A percentile compares a stretch with the other conserved stretches of the same genome.
phyloP scores from a whole-genome alignment of 2,888 invertebrate genomes.

The Ernsta delagoae region DNA sequence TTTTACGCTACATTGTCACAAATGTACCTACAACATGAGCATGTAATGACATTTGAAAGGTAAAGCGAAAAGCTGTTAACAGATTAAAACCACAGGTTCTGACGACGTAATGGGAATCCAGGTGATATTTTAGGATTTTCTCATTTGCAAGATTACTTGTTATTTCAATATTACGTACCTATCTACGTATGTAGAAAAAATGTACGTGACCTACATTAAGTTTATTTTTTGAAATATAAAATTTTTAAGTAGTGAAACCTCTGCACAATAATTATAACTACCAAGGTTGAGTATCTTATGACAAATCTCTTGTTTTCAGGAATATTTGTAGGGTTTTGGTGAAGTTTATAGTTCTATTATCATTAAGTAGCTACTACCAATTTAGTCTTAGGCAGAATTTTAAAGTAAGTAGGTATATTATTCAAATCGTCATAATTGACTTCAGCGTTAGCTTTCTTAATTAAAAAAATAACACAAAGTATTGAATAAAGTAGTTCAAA shows the following conservation, averaged over 20 bases:
- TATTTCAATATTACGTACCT: slow-evolving; percentile 1
- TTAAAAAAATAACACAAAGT: no score
- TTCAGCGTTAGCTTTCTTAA: no score
- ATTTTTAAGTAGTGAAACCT: slow-evolving; percentile 13
- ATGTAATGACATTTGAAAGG: slow-evolving; percentile 11
- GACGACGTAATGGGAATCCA: slow-evolving; percentile 12
- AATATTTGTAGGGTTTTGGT: not conserved
- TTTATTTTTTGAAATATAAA: slow-evolving; percentile 15
- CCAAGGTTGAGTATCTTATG: slow-evolving; percentile 9
- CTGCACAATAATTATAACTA: slow-evolving; percentile 21
- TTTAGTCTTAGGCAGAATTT: no score
- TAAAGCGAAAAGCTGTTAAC: slow-evolving; percentile 24
- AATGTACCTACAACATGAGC: slow-evolving; percentile 1
- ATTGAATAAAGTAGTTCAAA: no score
- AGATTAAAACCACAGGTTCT: slow-evolving; percentile 26
- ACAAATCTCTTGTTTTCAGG: not conserved
- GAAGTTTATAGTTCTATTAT: not conserved
- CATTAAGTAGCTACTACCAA: no score
- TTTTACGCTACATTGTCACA: not conserved
- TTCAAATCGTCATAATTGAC: no score
- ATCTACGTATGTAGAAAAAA: slow-evolving; percentile 2
- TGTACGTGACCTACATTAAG: slow-evolving; percentile 15
- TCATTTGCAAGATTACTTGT: slow-evolving; percentile 31
- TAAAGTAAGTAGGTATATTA: no score
- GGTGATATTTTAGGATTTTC: slow-evolving; percentile 20